A percentile compares a stretch with the other conserved stretches of the same genome.
Evolutionary conservation across 30 jellyfish, hydroid and myxozoan genomes (phyloP).

Genomic region (Phacellophora camtschatica): DNA sequence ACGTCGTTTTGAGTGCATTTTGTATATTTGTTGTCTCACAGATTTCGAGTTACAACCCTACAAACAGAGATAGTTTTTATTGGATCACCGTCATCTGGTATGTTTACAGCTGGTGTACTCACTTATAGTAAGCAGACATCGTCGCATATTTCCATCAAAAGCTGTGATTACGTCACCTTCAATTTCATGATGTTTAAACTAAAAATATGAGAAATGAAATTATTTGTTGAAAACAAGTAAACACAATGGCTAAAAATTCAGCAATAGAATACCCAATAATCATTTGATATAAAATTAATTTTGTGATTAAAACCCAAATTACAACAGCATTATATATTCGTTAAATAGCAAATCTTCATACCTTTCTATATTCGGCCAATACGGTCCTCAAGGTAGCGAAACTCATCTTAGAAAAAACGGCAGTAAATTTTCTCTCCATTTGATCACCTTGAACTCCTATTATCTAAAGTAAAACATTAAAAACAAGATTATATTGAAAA

Average conservation of each 20-base stretch:
- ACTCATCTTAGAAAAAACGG: conserved; percentile 50
- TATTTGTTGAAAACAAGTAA: neutral
- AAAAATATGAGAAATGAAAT: neutral
- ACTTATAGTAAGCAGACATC: conserved; percentile 75
- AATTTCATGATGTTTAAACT: conserved; percentile 72
- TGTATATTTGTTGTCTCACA: too few relatives aligned
- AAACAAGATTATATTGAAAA: too few relatives aligned
- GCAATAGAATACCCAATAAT: too few relatives aligned
- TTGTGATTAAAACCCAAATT: too few relatives aligned
- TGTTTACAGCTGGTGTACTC: too few relatives aligned
- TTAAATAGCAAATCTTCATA: too few relatives aligned
- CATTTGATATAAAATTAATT: too few relatives aligned
- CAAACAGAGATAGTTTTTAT: too few relatives aligned
- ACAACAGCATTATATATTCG: too few relatives aligned
- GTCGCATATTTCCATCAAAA: conserved; percentile 63
- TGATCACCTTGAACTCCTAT: conserved; percentile 77
- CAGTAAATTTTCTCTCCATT: conserved; percentile 67
- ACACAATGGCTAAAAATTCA: neutral
- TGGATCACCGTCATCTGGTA: too few relatives aligned
- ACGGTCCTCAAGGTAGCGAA: conserved; percentile 45
- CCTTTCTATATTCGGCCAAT: conserved; percentile 81
- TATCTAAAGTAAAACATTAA: conserved; percentile 27
- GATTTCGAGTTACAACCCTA: too few relatives aligned
- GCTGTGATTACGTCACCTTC: conserved; percentile 58
- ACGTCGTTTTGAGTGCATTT: too few relatives aligned